phyloP scores from a whole-genome alignment of 2,888 invertebrate species.

The Melanchra persicariae region DNA sequence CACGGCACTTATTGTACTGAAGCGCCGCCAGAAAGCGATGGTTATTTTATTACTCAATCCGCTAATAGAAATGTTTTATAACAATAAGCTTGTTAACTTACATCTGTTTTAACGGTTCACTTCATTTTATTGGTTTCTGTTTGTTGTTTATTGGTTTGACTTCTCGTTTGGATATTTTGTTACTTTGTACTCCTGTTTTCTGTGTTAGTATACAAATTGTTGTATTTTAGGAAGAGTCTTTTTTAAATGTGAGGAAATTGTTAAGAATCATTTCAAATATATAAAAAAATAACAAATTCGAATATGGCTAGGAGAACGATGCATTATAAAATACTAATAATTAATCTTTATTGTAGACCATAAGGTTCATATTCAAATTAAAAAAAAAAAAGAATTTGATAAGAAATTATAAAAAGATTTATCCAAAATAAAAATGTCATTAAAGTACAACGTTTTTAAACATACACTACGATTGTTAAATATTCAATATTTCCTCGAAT shows the following conservation, averaged over 20 bases:
- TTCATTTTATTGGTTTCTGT: conserved; percentile 37
- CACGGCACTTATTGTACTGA: conserved; percentile 72
- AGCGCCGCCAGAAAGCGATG: conserved; percentile 62
- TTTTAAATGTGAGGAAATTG: not conserved
- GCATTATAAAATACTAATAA: too few relatives aligned
- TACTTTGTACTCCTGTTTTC: not conserved
- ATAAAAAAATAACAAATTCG: too few relatives aligned
- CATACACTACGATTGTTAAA: not conserved
- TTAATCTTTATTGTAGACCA: too few relatives aligned
- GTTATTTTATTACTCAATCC: conserved; percentile 67
- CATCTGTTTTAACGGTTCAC: conserved; percentile 44
- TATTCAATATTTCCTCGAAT: not conserved
- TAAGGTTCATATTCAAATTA: too few relatives aligned
- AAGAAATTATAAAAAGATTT: too few relatives aligned
- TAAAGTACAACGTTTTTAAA: not conserved
- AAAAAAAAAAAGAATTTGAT: too few relatives aligned
- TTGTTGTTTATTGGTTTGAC: conserved; percentile 23
- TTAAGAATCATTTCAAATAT: not conserved
- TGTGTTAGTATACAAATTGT: not conserved
- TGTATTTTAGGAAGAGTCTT: not conserved
- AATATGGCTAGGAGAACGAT: too few relatives aligned
- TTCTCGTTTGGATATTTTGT: not conserved
- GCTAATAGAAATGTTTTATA: conserved; percentile 66
- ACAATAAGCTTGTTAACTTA: conserved; percentile 62
- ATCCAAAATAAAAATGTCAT: too few relatives aligned